These are phyloP conservation scores for Terebella lapidaria DNA, from an alignment of 2,888 invertebrate species.

Conservation along the genomic window DNA sequence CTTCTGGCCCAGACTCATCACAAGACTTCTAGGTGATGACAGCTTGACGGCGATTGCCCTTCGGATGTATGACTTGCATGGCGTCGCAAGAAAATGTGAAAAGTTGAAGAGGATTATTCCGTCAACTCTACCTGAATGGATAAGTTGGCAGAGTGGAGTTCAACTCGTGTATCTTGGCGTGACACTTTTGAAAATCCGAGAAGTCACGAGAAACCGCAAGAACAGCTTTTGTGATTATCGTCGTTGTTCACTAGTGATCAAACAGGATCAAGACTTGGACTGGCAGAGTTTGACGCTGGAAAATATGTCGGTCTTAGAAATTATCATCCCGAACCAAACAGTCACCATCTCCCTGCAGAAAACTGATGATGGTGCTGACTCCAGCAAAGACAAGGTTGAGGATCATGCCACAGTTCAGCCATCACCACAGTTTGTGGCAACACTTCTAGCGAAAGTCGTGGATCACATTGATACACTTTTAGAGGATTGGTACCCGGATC, in stretches of 20 bases:
- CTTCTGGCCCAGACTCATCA: slow-evolving; percentile 93
- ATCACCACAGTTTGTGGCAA: slow-evolving; percentile 13
- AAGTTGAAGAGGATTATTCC: not conserved
- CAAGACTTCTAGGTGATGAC: slow-evolving; percentile 82
- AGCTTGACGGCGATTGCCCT: slow-evolving; percentile 14
- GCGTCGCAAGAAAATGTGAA: slow-evolving; percentile 15
- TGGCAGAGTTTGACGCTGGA: slow-evolving; percentile 81
- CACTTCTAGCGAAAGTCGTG: slow-evolving; percentile 58
- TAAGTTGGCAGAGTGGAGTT: slow-evolving; percentile 88
- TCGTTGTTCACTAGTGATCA: slow-evolving; percentile 48
- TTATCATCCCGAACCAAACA: slow-evolving; percentile 71
- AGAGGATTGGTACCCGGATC: slow-evolving; percentile 95
- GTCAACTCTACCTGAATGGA: slow-evolving; percentile 61
- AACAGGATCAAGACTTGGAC: slow-evolving; percentile 67
- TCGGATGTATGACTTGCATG: slow-evolving; percentile 53
- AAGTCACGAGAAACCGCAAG: slow-evolving; percentile 64
- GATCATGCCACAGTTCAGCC: slow-evolving; percentile 15
- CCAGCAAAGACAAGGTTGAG: slow-evolving; percentile 63
- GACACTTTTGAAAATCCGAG: slow-evolving; percentile 75
- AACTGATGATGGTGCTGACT: not conserved
- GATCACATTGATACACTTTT: slow-evolving; percentile 93
- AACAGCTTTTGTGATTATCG: slow-evolving; percentile 57
- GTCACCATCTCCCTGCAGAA: slow-evolving; percentile 50
- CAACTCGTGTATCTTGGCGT: slow-evolving; percentile 79
- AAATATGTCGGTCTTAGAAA: slow-evolving; percentile 78